These are phyloP conservation scores for Camptogramma bilineatum DNA, from an alignment of 2,888 invertebrate species.

Conservation along the genomic window DNA sequence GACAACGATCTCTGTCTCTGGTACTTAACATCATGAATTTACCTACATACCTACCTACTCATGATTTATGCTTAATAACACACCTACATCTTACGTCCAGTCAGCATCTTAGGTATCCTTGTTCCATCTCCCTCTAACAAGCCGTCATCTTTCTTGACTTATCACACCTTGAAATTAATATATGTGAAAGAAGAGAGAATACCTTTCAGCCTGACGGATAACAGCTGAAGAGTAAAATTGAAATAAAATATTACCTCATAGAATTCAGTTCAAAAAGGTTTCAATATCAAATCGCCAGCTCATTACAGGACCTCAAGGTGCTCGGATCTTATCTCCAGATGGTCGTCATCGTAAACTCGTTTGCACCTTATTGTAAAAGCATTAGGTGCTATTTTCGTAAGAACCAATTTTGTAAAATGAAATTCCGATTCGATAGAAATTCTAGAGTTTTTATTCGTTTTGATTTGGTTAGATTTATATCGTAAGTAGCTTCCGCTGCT, in stretches of 20 bases:
- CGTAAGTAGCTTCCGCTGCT: no score
- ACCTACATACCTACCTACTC: no score
- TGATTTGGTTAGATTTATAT: not conserved
- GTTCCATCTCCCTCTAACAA: no score
- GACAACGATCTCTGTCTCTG: no score
- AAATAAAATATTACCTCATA: not conserved
- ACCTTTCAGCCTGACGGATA: no score
- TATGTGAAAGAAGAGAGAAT: no score
- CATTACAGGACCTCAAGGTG: constrained; percentile 10
- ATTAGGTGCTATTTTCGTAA: constrained; percentile 8
- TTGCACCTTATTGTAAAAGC: constrained; percentile 18
- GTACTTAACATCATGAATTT: no score
- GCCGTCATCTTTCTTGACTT: no score
- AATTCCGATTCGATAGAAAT: constrained; percentile 10
- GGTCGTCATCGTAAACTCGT: constrained; percentile 14
- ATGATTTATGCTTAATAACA: no score
- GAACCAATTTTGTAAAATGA: constrained; percentile 19
- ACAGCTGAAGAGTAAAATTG: not conserved
- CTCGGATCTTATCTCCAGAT: constrained; percentile 21
- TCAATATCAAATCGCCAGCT: constrained; percentile 13
- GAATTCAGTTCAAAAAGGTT: constrained; percentile 2
- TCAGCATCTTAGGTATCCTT: no score
- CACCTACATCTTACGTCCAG: no score
- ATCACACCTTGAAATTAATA: no score
- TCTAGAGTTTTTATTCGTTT: constrained; percentile 5